Percentiles rank a stretch among this genome's conserved stretches.
Evolutionary conservation across 2,797 vertebrate species (phyloP).

Genomic region (Thamnophis elegans): DNA sequence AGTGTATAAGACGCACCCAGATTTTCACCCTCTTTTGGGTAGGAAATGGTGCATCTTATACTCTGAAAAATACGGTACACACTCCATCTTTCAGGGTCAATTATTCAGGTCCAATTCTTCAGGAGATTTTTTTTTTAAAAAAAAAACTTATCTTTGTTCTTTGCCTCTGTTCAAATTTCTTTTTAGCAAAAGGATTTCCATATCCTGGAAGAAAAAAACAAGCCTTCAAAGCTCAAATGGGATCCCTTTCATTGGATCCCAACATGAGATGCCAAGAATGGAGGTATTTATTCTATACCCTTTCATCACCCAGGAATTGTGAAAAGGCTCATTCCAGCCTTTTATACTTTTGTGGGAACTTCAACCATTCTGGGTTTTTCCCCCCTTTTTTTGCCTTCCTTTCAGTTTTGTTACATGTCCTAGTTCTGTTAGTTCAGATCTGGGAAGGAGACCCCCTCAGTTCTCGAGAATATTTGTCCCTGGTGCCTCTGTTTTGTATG

Average conservation of each 20-base stretch:
- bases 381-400: not conserved
- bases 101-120: not conserved
- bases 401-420: constrained; percentile 39
- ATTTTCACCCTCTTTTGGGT: too few species aligned
- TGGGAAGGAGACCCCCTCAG: constrained; percentile 43
- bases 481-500: constrained; percentile 24
- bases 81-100: not conserved
- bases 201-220: not conserved
- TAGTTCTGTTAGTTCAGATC: constrained; percentile 50
- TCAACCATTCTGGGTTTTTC: constrained; percentile 43
- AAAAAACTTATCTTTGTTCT: not conserved
- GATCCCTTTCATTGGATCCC: constrained; percentile 48
- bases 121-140: not conserved
- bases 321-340: constrained; percentile 58
- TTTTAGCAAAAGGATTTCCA: constrained; percentile 48
- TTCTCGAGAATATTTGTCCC: constrained; percentile 44
- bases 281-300: constrained; percentile 30
- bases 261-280: not conserved
- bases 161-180: not conserved
- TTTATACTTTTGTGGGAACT: constrained; percentile 64
- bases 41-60: too few species aligned
- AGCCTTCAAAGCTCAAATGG: constrained; percentile 42
- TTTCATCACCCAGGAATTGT: constrained; percentile 52
- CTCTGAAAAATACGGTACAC: too few species aligned
- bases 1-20: too few species aligned